phyloP scores from a whole-genome alignment of 1,140 invertebrate species.

The Diorhabda sublineata region DNA sequence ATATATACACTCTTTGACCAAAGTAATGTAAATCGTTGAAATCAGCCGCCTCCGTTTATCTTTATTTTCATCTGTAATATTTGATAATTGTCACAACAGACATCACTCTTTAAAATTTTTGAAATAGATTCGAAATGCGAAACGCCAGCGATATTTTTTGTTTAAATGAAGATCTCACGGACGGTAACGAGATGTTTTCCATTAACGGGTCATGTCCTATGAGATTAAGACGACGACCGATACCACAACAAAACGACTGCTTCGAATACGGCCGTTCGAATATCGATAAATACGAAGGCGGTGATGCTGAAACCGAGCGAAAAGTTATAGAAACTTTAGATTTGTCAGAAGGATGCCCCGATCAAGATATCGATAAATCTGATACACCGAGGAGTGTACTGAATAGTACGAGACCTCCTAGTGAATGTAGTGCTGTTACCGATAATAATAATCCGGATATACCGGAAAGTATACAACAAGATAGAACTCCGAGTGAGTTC shows the following conservation, averaged over 20 bases:
- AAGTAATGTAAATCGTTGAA: no score
- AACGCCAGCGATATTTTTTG: conserved; percentile 39
- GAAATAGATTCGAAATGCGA: conserved; percentile 24
- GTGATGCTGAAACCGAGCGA: conserved; percentile 10
- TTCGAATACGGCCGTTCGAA: conserved; percentile 11
- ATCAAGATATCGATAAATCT: background rate
- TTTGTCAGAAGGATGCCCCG: background rate
- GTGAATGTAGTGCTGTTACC: background rate
- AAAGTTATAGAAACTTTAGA: background rate
- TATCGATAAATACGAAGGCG: conserved; percentile 4
- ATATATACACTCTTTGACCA: no score
- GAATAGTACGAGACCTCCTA: background rate
- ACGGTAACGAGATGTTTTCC: conserved; percentile 37
- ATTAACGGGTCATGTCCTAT: conserved; percentile 32
- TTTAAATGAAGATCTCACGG: conserved; percentile 32
- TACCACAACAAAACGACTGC: conserved; percentile 14
- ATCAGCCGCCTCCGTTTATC: no score
- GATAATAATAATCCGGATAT: background rate
- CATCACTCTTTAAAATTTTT: background rate
- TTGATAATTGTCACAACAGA: no score
- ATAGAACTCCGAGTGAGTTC: background rate
- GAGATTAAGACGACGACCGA: conserved; percentile 24
- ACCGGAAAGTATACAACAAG: background rate
- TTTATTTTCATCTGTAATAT: no score
- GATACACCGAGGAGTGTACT: background rate